Conservation (phyloP, 2,113 vertebrate genomes). For the Burhinus oedicnemus region DNA sequence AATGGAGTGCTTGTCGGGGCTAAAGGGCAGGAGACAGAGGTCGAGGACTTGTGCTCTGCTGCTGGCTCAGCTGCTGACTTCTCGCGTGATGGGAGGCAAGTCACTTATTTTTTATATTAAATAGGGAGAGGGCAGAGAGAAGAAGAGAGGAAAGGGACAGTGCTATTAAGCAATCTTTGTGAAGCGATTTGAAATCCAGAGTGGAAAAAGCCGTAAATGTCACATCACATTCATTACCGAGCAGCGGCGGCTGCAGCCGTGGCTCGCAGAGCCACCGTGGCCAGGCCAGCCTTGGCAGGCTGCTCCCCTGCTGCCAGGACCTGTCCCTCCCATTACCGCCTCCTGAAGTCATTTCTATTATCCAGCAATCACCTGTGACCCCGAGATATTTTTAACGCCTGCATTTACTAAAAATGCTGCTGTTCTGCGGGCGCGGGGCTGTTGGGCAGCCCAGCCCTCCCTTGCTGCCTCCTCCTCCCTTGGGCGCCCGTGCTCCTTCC, state of each 20-base stretch:
- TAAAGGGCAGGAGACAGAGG: conserved; percentile 6
- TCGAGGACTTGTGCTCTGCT: neutral
- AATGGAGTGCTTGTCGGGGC: neutral
- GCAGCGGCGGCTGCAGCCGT: neutral
- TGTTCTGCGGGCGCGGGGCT: neutral
- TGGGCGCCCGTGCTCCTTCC: conserved; percentile 18
- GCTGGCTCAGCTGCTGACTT: neutral
- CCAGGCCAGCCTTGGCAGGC: neutral
- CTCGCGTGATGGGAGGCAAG: neutral
- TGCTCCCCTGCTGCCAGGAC: neutral
- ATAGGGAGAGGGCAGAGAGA: neutral
- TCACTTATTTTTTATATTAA: conserved; percentile 4
- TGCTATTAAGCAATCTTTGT: conserved; percentile 36
- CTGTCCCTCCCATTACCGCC: neutral
- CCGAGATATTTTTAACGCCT: neutral
- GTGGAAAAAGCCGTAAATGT: conserved; percentile 51
- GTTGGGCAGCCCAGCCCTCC: neutral
- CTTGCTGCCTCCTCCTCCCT: neutral
- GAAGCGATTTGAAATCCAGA: conserved; percentile 37
- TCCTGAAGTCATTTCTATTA: neutral
- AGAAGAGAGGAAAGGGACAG: conserved; percentile 3
- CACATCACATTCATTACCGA: neutral
- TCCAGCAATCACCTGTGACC: neutral
- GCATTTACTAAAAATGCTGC: neutral
- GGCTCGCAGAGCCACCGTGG: neutral